These are phyloP conservation scores for Hypanus sabinus DNA, from an alignment of 2,113 vertebrate genomes.

Conservation along the genomic window DNA sequence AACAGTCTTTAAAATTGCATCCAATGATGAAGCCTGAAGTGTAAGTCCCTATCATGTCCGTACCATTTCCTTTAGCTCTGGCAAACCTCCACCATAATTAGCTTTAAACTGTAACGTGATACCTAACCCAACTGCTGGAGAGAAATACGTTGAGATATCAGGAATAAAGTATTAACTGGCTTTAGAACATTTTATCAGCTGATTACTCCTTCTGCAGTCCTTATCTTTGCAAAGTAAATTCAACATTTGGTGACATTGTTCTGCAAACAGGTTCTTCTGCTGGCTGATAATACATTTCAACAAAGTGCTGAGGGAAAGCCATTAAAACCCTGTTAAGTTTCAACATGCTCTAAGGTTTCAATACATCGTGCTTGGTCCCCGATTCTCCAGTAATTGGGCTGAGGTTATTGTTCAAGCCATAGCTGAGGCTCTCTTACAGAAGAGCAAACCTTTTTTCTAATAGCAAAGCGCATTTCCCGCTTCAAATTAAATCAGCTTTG, in stretches of 20 bases:
- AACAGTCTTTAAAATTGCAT: neutral
- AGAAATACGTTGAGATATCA: neutral
- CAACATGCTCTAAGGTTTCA: neutral
- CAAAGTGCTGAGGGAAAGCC: neutral
- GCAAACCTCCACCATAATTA: neutral
- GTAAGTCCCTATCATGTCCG: neutral
- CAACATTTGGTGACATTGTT: neutral
- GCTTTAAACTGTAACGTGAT: neutral
- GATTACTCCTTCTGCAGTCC: neutral
- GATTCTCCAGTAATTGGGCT: neutral
- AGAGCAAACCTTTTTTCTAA: neutral
- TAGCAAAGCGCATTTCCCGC: neutral
- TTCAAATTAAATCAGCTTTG: neutral
- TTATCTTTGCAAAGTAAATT: neutral
- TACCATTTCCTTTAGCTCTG: neutral
- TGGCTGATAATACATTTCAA: neutral
- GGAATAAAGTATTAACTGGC: neutral
- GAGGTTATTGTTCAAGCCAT: neutral
- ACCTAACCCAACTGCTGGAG: neutral
- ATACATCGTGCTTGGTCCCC: neutral
- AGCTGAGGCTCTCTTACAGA: too few species aligned
- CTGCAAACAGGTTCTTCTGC: neutral
- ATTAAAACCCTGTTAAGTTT: neutral
- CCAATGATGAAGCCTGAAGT: neutral
- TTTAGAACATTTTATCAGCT: neutral